Conservation (phyloP, 1,140 invertebrate genomes). For the Drosophila funebris region DNA sequence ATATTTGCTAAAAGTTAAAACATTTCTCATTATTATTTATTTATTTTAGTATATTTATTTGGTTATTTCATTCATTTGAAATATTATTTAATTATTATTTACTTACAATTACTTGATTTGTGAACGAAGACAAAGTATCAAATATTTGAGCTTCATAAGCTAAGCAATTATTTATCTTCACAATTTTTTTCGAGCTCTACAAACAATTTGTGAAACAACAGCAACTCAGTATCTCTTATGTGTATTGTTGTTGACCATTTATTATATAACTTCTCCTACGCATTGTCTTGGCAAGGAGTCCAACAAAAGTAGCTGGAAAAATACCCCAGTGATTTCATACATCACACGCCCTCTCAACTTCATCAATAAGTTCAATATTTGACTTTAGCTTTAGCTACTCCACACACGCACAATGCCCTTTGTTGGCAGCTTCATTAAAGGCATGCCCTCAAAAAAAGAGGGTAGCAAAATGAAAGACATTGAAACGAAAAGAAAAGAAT, state of each 20-base stretch:
- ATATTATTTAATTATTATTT: too few relatives aligned
- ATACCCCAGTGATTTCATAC: slow-evolving; percentile 12
- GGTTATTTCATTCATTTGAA: too few relatives aligned
- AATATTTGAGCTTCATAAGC: neutral
- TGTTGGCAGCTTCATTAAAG: slow-evolving; percentile 49
- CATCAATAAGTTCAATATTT: slow-evolving; percentile 55
- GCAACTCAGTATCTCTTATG: neutral
- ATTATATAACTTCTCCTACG: neutral
- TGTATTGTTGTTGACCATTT: neutral
- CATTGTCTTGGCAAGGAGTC: neutral
- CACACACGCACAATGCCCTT: slow-evolving; percentile 17
- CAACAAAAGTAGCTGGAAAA: slow-evolving; percentile 18
- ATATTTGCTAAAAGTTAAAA: too few relatives aligned
- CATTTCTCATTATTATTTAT: too few relatives aligned
- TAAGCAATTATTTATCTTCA: neutral
- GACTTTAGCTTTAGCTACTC: slow-evolving; percentile 38
- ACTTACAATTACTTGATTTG: too few relatives aligned
- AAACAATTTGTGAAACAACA: neutral
- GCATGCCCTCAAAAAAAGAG: slow-evolving; percentile 28
- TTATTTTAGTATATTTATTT: too few relatives aligned
- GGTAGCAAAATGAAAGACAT: neutral
- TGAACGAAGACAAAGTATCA: neutral
- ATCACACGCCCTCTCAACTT: slow-evolving; percentile 5
- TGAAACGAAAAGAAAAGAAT: neutral
- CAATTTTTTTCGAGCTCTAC: neutral